phyloP scores from a whole-genome alignment of 2,113 vertebrate species.

The Caloenas nicobarica region DNA sequence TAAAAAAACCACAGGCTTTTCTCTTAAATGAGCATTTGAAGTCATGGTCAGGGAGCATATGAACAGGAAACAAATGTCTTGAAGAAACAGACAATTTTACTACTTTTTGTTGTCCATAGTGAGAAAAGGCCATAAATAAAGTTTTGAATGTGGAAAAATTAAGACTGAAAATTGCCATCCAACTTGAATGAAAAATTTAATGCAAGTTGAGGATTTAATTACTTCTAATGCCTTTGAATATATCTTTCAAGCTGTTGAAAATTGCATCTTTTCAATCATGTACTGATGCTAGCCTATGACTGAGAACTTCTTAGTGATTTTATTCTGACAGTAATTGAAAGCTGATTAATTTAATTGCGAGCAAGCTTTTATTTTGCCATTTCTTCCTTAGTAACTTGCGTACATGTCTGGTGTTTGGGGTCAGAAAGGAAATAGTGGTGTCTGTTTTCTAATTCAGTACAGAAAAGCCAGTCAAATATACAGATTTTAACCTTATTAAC shows the following conservation, averaged over 20 bases:
- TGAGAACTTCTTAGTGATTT: slow-evolving; percentile 29
- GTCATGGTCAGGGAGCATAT: background rate
- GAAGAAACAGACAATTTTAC: background rate
- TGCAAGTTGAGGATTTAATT: background rate
- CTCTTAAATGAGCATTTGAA: background rate
- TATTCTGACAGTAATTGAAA: slow-evolving; percentile 57
- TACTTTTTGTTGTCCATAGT: background rate
- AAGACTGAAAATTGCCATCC: background rate
- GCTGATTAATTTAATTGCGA: slow-evolving; percentile 63
- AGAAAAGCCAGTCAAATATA: slow-evolving; percentile 26
- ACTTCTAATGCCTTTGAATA: background rate
- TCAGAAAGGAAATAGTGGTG: slow-evolving; percentile 44
- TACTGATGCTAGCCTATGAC: background rate
- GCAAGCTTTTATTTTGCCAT: slow-evolving; percentile 33
- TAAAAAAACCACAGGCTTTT: background rate
- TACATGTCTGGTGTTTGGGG: slow-evolving; percentile 9
- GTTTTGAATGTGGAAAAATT: background rate
- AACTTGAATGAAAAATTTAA: background rate
- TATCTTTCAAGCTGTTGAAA: background rate
- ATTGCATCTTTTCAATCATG: background rate
- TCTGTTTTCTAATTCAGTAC: slow-evolving; percentile 46
- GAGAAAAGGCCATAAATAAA: background rate
- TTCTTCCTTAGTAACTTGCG: background rate
- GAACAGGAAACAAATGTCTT: background rate
- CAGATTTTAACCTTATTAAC: slow-evolving; percentile 55